phyloP scores from a whole-genome alignment of 1,140 invertebrate species.

The Elymnias hypermnestra region DNA sequence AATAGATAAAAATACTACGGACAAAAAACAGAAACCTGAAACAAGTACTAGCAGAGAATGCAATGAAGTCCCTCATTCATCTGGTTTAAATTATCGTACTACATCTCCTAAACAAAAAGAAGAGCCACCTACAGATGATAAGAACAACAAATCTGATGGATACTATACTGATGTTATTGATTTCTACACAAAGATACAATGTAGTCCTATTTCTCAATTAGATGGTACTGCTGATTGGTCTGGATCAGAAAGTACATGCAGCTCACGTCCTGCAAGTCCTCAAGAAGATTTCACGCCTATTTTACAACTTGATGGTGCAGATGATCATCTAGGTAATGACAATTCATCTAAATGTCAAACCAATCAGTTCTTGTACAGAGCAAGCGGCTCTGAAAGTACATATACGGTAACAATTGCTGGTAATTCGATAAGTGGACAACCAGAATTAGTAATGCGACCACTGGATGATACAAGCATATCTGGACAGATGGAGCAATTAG shows the following conservation, averaged over 20 bases:
- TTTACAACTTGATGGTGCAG: conserved; percentile 85
- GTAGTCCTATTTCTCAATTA: conserved; percentile 76
- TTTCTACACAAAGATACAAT: conserved; percentile 74
- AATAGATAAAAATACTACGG: conserved; percentile 32
- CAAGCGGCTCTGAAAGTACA: conserved; percentile 66
- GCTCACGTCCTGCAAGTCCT: conserved; percentile 60
- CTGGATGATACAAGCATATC: conserved; percentile 54
- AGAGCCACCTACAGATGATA: conserved; percentile 36
- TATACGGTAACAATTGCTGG: conserved; percentile 71
- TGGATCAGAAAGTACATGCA: conserved; percentile 66
- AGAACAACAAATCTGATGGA: conserved; percentile 58
- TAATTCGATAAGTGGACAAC: conserved; percentile 59
- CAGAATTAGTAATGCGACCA: conserved; percentile 71
- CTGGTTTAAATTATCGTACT: conserved; percentile 53
- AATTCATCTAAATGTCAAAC: conserved; percentile 50
- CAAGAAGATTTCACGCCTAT: conserved; percentile 73
- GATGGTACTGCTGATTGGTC: conserved; percentile 80
- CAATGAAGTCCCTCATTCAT: conserved; percentile 55
- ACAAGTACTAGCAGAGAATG: conserved; percentile 27
- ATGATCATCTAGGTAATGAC: conserved; percentile 77
- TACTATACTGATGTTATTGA: conserved; percentile 70
- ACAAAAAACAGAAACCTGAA: conserved; percentile 59
- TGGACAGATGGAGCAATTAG: conserved; percentile 80
- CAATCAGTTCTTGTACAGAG: conserved; percentile 68
- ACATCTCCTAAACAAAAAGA: conserved; percentile 62